phyloP scores from a whole-genome alignment of 2,113 vertebrate genomes.

The Ophthalmolycus amberensis region DNA sequence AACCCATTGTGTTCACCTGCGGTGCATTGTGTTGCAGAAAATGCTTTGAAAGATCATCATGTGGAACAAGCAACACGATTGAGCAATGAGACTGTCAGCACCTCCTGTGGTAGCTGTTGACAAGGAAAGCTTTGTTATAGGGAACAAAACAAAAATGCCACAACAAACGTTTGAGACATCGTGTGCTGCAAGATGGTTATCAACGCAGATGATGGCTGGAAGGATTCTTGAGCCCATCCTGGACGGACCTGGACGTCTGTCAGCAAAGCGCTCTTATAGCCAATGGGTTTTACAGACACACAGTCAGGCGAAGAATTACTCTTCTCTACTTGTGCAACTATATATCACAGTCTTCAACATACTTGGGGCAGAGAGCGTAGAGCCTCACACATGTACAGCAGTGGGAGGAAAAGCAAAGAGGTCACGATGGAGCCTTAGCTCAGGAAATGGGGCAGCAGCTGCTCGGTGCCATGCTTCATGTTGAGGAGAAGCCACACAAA shows the following conservation, averaged over 20 bases:
- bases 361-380: not conserved
- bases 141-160: not conserved
- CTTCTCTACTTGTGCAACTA: not conserved
- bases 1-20: conserved; percentile 17
- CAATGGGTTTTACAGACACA: conserved; percentile 15
- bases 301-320: not conserved
- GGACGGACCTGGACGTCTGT: conserved; percentile 21
- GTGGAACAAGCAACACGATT: not conserved
- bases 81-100: conserved; percentile 2
- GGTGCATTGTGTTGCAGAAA: conserved; percentile 3
- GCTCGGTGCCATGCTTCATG: conserved; percentile 3
- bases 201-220: conserved; percentile 15
- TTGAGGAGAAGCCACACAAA: conserved; percentile 1
- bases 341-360: not conserved
- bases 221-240: conserved; percentile 25
- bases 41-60: conserved; percentile 7
- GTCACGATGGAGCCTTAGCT: conserved; percentile 17
- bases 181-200: conserved; percentile 31
- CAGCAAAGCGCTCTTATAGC: conserved; percentile 5
- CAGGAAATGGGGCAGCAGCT: conserved; percentile 30
- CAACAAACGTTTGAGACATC: conserved; percentile 8
- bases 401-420: conserved; percentile 27
- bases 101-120: not conserved
- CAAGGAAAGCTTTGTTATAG: conserved; percentile 22
- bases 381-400: conserved; percentile 1